Base-by-base conservation (phyloP, 2,797 vertebrate species). In the Stomatorhinus walkeri region DNA sequence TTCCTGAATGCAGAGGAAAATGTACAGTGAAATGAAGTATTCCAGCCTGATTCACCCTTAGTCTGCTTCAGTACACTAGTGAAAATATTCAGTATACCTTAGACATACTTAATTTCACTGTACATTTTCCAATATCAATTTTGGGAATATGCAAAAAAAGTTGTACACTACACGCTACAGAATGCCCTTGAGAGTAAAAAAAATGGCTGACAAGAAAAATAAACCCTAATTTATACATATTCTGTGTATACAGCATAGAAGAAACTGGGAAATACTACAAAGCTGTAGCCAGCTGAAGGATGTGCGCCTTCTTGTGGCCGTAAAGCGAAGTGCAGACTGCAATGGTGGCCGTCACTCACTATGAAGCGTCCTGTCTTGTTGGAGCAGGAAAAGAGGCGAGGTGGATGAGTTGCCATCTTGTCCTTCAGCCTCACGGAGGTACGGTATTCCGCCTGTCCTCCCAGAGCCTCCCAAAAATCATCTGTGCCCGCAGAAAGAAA, bases 361-460 rank as follows among this genome's bases (percentile, higher is more conserved):
- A 64, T 36, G 87, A 95, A 94, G 19, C 76, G 93, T 14, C 94
- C 95, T 0, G 93, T 94, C 89, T 94, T 95, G 92, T 94, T 95
- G 88, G 95, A 94, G 89, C 94, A 95, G 90, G 93, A 93, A 6
- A 95, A 95, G 88, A 95, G 92, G 5, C 91, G 92, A 1, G 94
- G 94, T 56, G 95, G 94, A 89, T 94, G 93, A 46, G 84, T 72
- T 0, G 93, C 93, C 85, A 93, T 93, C 64, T 91, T 89, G 89
- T 96, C 95, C 92, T 96, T 96, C 89, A 91, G 90, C 1, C 91
- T 91, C 56, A 90, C 79, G 6, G 92, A 92, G 0, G 79, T 92
- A 10, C 92, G 91, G 90, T 95, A 94, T 10, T 94, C 92, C 0
- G 87, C 59, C 90, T 92, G 90, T 0, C 94, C 94, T 3, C 93